Evolutionary conservation across 2,888 invertebrate species (phyloP), one percentile per base, ranked within the genome.

Genomic region (Hemicrepidius hirtus): DNA sequence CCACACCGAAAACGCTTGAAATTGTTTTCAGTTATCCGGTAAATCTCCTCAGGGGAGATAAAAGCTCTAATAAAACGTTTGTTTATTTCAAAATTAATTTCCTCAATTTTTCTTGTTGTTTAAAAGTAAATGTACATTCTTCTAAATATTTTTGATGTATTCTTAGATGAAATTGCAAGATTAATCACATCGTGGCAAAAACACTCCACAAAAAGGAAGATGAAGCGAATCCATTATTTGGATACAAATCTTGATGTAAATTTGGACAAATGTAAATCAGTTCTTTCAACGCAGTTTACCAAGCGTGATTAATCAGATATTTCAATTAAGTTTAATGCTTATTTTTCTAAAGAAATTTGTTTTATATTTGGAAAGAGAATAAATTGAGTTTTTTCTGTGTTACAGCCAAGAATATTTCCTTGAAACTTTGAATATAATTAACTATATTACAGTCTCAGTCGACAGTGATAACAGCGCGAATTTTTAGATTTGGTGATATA

Each of bases 301-400:
- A 35, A 16, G 37, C 57, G 57, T 57, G 57, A 57, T 57, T 57
- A 57, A 57, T 57, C 57, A 57, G 57, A 57, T 57, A 57, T 57
- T 57, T 57, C 57, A 57, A 57, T 57, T 57, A 57, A 35, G 37
- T 20, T 18, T 53, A 46, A 46, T 18, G 46, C 16, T n/a, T 46
- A 46, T 46, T 53, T 53, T 28, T 10, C 9, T 5, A 12, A 32
- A 57, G 37, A 37, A 57, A 12, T 37, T 1, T 40, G 57, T 20
- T 57, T 40, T 18, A 37, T 37, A 7, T 46, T 13, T 13, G 28
- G 10, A 20, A 40, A 16, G 10, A 35, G 28, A 18, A 18, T 6
- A 13, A 57, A 37, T 57, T 37, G 13, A 35, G 10, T 37, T 57
- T 24, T 37, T 37, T 57, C 20, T 37, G 13, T 10, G 37, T 5